Base-by-base conservation (phyloP, 2,797 vertebrate genomes). In the Syngnathus acus region DNA sequence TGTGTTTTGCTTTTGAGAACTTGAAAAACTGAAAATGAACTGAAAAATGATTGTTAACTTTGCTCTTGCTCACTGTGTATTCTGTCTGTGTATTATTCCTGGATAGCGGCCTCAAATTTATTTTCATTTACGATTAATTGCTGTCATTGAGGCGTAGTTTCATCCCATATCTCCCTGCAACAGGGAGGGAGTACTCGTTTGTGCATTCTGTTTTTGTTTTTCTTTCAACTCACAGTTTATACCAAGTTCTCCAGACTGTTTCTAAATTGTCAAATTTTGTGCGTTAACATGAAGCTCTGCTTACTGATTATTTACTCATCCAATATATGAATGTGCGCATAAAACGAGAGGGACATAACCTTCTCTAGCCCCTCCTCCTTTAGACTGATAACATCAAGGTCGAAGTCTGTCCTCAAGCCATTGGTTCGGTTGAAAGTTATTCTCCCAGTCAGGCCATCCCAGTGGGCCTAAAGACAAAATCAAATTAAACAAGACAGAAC, bases 371-470 rank as follows among this genome's bases (percentile, higher is more conserved):
- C 97, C 84, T 98, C 96, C 82, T 99, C 97, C 70, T 95, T 98
- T 71, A 99, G 93, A 82, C 96, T 99, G 87, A 99, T 97, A 75
- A 99, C 96, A 86, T 98, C 97, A 68, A 98, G 93, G 89, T 98
- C 96, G 82, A 99, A 99, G 91, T 99, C 97, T 71, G 96, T 99
- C 86, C 97, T 91, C 85, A 99, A 92, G 66, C 97, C 97, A 67
- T 98, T 98, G 71, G 94, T 95, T 90, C 94, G 94, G 86, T 99
- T 99, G 88, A 99, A 99, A 78, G 93, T 94, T 90, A 99, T 99
- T 83, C 96, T 93, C 60, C 97, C 97, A 14, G 97, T 99, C 77
- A 99, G 92, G 64, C 97, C 97, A 81, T 99, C 97, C 97, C 97
- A 99, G 72, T 98, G 97, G 72, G 96, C 96, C 96, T 99, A 69